These are phyloP conservation scores for Apodemia hepburni DNA, from an alignment of 2,888 invertebrate genomes.

Conservation along the genomic window DNA sequence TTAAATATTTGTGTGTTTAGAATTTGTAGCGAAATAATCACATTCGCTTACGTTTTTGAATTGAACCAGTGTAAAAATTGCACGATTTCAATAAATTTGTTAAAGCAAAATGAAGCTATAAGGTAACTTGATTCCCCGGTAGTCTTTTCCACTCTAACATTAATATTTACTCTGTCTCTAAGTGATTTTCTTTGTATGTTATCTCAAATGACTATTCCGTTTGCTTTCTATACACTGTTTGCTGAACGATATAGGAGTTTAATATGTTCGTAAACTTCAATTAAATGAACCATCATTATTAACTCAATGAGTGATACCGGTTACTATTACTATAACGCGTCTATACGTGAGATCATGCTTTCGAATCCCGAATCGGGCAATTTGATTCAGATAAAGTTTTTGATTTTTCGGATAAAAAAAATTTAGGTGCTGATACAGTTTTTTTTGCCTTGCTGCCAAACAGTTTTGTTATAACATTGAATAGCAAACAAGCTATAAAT, in stretches of 20 bases:
- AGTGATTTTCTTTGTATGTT: constrained; percentile 52
- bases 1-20: background rate
- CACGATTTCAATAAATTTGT: constrained; percentile 75
- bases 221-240: constrained; percentile 42
- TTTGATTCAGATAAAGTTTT: too few species aligned
- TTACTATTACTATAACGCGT: too few species aligned
- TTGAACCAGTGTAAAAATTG: constrained; percentile 45
- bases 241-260: constrained; percentile 40
- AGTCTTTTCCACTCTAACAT: constrained; percentile 44
- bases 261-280: constrained; percentile 29
- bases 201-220: constrained; percentile 43
- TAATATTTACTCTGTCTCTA: constrained; percentile 49
- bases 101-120: constrained; percentile 67
- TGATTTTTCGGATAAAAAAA: too few species aligned
- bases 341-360: too few species aligned
- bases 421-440: too few species aligned
- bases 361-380: too few species aligned
- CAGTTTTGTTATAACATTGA: too few species aligned
- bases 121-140: constrained; percentile 55
- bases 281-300: constrained; percentile 22
- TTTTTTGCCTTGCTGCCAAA: too few species aligned
- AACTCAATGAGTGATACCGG: too few species aligned
- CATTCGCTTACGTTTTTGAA: constrained; percentile 39
- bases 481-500: too few species aligned
- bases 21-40: background rate